Percentiles rank a stretch among this genome's conserved stretches.
phyloP scores from a whole-genome alignment of 37 sponge, comb jelly and placozoan species.

The Chondrilla cf. caribensis region DNA sequence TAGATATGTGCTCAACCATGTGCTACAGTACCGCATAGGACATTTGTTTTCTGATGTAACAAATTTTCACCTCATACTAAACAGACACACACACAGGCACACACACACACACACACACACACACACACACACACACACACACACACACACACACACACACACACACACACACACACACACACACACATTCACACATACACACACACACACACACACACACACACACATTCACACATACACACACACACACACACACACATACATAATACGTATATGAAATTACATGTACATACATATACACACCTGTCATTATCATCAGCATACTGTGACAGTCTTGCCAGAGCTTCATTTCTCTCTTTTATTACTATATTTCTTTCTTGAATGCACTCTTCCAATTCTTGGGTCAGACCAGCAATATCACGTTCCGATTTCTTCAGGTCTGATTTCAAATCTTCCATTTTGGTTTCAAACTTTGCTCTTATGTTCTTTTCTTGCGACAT shows the following conservation, averaged over 20 bases:
- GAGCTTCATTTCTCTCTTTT: slow-evolving; percentile 19
- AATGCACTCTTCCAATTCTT: slow-evolving; percentile 18
- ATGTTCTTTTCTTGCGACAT: slow-evolving; percentile 12
- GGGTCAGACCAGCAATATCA: slow-evolving; percentile 8
- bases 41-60: not conserved
- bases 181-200: slow-evolving; percentile 19
- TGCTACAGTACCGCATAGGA: no score
- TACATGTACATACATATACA: not conserved
- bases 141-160: slow-evolving; percentile 30
- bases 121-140: slow-evolving; percentile 22
- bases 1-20: no score
- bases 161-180: slow-evolving; percentile 1
- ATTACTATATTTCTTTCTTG: slow-evolving; percentile 1
- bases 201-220: slow-evolving; percentile 23
- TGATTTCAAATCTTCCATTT: not conserved
- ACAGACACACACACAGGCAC: slow-evolving; percentile 19
- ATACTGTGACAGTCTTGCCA: not conserved
- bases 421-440: not conserved
- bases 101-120: slow-evolving; percentile 5
- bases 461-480: not conserved
- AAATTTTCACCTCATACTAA: not conserved
- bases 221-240: slow-evolving; percentile 34
- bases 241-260: slow-evolving; percentile 27
- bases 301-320: slow-evolving; percentile 26
- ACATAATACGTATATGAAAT: no score